Conservation (phyloP, 2,113 vertebrate genomes). For the Percina caprodes region DNA sequence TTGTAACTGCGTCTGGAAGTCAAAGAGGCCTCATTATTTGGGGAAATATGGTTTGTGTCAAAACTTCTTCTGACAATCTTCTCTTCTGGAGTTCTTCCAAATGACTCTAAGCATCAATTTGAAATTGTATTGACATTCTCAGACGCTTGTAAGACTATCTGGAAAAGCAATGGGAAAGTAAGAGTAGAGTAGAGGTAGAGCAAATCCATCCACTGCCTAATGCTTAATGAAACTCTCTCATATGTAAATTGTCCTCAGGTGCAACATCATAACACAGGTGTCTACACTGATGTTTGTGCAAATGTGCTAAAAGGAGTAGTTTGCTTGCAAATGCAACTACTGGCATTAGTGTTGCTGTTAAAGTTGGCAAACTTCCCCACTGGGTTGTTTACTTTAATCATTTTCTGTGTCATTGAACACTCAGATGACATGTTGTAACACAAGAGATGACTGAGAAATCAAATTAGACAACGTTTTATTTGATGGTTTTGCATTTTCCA, state of each 20-base stretch:
- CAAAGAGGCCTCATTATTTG: conserved; percentile 24
- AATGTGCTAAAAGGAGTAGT: conserved; percentile 7
- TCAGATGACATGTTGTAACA: conserved; percentile 8
- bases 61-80: conserved; percentile 26
- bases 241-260: conserved; percentile 1
- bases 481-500: neutral
- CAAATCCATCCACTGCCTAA: conserved; percentile 12
- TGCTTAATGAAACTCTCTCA: neutral
- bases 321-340: conserved; percentile 8
- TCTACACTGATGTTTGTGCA: neutral
- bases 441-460: neutral
- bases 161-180: neutral
- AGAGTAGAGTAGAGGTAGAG: neutral
- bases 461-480: conserved; percentile 8
- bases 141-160: conserved; percentile 7
- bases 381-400: conserved; percentile 17
- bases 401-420: conserved; percentile 32
- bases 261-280: neutral
- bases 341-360: neutral
- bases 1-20: neutral
- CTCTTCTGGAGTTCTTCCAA: neutral
- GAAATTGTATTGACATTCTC: neutral
- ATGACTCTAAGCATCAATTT: neutral
- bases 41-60: neutral
- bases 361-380: conserved; percentile 4